Base-by-base conservation (phyloP, 2,888 invertebrate species). In the Polyploca ridens region DNA sequence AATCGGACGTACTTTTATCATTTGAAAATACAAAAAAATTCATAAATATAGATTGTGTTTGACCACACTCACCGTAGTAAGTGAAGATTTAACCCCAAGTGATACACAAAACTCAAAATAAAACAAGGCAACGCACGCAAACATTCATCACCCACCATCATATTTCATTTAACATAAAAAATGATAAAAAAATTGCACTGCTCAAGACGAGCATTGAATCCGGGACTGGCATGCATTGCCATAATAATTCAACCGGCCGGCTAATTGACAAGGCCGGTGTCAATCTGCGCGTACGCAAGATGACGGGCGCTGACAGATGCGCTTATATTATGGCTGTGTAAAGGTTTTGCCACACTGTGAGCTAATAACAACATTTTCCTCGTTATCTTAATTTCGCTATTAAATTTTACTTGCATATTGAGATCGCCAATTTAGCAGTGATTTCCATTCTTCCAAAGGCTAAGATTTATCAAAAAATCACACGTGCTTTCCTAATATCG, bases 261-360 rank as follows among this genome's bases (percentile, higher is more conserved):
- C 82, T 87, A 88, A 88, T 88, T 88, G 89, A 88, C 88, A 88
- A 80, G 76, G 64, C 79, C 78, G 74, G 70, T 73, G 63, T 54
- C 54, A 57, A 63, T 27, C 38, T 19, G 14, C 72, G 72, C 64
- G 66, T 72, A 69, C 62, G 44, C 33, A 63, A 46, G 35, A 60
- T 61, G 44, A 27, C 61, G 46, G 44, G 38, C 64, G 63, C 57
- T 69, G 69, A 67, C 69, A 46, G 66, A 13, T 38, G 35, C 41
- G 11, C 54, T 13, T 54, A 54, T 54, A 1, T n/a, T 19, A 19
- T 54, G 41, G 60, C 38, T 41, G 5, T 27, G 3, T 16, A 19
- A 19, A 54, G 54, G 54, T 19, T 19, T 54, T 54, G 8, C n/a
- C 1, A 10, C n/a, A 46, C 46, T 46, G 46, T 7, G 3, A n/a